Conservation (phyloP, 2,113 vertebrate species). For the Dinomys branickii region DNA sequence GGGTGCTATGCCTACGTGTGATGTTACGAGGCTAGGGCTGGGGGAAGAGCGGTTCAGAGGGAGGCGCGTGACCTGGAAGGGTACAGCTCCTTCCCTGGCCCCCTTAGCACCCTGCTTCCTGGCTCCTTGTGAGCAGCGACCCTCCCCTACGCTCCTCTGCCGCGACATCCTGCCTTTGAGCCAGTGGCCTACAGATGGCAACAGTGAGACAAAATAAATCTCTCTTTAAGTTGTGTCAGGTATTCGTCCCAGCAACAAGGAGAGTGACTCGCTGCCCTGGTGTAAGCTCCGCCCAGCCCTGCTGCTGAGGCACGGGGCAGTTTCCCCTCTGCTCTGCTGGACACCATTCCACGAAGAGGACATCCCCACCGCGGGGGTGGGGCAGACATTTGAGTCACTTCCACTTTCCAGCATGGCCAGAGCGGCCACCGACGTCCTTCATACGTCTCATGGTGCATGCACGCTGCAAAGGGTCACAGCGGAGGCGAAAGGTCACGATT, state of each 20-base stretch:
- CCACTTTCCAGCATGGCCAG: neutral
- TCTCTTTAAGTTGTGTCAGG: neutral
- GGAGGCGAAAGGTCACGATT: neutral
- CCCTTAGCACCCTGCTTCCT: neutral
- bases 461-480: neutral
- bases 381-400: neutral
- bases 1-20: neutral
- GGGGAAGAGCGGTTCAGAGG: neutral
- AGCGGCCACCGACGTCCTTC: too few relatives aligned
- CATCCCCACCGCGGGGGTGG: rapidly evolving
- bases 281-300: neutral
- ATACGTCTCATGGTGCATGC: neutral
- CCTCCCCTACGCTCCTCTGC: neutral
- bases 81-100: neutral
- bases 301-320: neutral
- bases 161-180: neutral
- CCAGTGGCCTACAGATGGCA: neutral
- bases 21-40: neutral
- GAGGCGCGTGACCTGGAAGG: neutral
- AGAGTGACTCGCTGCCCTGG: neutral
- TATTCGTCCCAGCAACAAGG: neutral
- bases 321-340: neutral
- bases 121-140: neutral
- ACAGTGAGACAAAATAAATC: neutral
- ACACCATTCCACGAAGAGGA: neutral